Evolutionary conservation across 2,113 vertebrate species (phyloP), one percentile per base, ranked within the genome.

Genomic region (Ceuthmochares aereus): DNA sequence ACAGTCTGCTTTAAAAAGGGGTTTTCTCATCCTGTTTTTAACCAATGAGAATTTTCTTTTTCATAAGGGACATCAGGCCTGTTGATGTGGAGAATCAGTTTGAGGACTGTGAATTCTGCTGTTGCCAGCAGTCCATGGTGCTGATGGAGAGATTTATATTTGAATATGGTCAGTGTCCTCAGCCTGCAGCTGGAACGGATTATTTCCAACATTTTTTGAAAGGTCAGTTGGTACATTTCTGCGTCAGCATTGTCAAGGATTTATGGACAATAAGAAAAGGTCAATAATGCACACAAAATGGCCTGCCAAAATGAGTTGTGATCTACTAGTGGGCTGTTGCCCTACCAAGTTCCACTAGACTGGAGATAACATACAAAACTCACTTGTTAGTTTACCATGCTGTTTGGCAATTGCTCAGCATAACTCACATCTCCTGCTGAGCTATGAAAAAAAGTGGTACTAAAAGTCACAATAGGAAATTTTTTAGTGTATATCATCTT

Each of bases 191-290:
- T 97, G 96, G 95, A 96, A 97, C 3, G 74, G 94, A 97, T 97
- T 97, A 96, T 92, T 96, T 96, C 94, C 96, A 96, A 90, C 94
- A 92, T 96, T 96, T 97, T 94, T 94, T 66, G 93, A 96, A 96
- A 97, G 95, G 96, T 96, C 95, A 93, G 69, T 96, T 90, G 92
- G 92, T 97, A 70, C 23, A 43, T 97, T 95, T 94, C 62, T 95
- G 62, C 92, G 95, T 96, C 96, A 89, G 80, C 69, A 87, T 96
- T 90, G 93, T 90, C 96, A 90, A 82, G 90, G 92, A 97, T 96
- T 97, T 97, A 97, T 96, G 86, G 83, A 95, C 73, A 96, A 90
- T 64, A 94, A 95, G 89, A 90, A 96, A 97, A 97, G 96, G 95
- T 97, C 96, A 97, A 95, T 96, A 96, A 94, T 95, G 93, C 94